These are phyloP conservation scores for Heliconius hewitsoni DNA, from an alignment of 1,140 invertebrate genomes.

Conservation along the genomic window DNA sequence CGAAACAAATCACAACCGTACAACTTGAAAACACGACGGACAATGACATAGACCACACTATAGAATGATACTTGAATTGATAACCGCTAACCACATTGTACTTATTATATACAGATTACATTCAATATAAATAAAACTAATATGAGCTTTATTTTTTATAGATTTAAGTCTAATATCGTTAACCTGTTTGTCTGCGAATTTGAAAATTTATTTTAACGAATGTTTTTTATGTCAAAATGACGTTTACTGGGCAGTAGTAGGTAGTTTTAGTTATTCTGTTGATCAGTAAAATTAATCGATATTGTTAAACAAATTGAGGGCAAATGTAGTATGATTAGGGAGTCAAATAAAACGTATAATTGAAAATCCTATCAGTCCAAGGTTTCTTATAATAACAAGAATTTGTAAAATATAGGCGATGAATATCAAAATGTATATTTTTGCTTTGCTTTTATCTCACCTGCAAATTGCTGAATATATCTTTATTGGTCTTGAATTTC, in stretches of 20 bases:
- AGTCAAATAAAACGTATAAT: no score
- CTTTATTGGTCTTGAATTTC: no score
- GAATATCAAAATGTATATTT: no score
- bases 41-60: constrained; percentile 21
- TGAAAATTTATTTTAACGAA: not conserved
- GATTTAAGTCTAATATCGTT: not conserved
- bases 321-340: no score
- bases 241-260: not conserved
- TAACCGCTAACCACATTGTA: not conserved
- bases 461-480: no score
- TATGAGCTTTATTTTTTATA: not conserved
- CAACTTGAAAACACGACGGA: constrained; percentile 22
- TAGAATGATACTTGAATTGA: not conserved
- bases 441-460: no score
- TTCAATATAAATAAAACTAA: not conserved
- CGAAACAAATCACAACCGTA: not conserved
- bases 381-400: no score
- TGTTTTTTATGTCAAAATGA: not conserved
- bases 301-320: no score
- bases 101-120: not conserved
- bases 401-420: no score
- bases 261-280: no score
- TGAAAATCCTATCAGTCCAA: no score
- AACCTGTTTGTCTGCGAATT: not conserved
- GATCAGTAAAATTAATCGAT: no score